Conservation (phyloP, 2,888 invertebrate genomes). For the Apotomis turbidana region DNA sequence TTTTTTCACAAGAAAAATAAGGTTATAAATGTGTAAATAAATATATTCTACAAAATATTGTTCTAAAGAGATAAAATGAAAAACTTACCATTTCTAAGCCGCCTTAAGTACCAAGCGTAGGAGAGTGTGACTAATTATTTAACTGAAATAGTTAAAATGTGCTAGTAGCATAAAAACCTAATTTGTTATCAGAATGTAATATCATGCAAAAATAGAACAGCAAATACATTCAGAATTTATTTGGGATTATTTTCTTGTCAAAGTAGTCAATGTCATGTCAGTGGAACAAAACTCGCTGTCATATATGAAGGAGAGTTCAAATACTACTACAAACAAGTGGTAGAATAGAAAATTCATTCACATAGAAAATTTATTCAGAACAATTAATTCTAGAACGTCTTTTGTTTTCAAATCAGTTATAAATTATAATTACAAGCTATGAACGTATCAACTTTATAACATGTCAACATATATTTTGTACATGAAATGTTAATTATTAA, state of each 20-base stretch:
- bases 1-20: neutral
- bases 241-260: slow-evolving; percentile 10
- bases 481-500: no score
- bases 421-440: no score
- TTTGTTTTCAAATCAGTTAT: no score
- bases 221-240: neutral
- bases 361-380: no score
- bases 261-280: slow-evolving; percentile 1
- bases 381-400: no score
- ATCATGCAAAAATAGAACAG: slow-evolving; percentile 21
- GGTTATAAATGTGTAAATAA: neutral
- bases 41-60: neutral
- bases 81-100: slow-evolving; percentile 14
- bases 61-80: neutral
- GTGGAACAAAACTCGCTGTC: neutral
- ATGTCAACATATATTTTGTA: no score
- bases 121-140: neutral
- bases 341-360: neutral
- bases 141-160: neutral
- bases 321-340: neutral
- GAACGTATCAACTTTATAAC: no score
- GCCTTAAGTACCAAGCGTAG: neutral
- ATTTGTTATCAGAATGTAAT: slow-evolving; percentile 1
- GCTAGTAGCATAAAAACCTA: neutral
- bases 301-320: slow-evolving; percentile 1